A percentile compares a stretch with the other conserved stretches of the same genome.
phyloP scores from a whole-genome alignment of 2,888 invertebrate genomes.

The Notodonta ziczac region DNA sequence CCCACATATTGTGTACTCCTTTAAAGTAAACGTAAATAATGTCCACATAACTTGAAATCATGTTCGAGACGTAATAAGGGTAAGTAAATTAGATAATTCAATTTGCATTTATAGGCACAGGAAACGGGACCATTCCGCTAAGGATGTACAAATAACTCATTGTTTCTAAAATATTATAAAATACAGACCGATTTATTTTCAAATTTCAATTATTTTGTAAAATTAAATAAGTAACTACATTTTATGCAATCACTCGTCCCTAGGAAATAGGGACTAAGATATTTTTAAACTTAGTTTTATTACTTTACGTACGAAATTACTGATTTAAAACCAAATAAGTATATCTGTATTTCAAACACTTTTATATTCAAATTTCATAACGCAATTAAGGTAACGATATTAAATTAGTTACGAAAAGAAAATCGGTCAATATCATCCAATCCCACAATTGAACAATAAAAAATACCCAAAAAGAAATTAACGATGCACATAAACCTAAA shows the following conservation, averaged over 20 bases:
- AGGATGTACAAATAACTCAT: not conserved
- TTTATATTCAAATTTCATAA: constrained; percentile 4
- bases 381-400: constrained; percentile 2
- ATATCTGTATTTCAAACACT: not conserved
- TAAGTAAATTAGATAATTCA: not conserved
- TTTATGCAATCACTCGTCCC: too few species aligned
- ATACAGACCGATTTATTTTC: too few species aligned
- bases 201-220: too few species aligned
- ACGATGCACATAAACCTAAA: constrained; percentile 33
- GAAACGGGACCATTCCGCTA: not conserved
- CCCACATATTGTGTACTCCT: not conserved
- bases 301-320: too few species aligned
- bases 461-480: constrained; percentile 23
- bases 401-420: constrained; percentile 2
- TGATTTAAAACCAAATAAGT: too few species aligned
- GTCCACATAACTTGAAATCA: not conserved
- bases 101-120: not conserved
- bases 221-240: too few species aligned
- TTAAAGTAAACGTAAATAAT: not conserved
- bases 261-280: not conserved
- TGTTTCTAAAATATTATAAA: too few species aligned
- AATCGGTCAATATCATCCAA: constrained; percentile 1
- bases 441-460: constrained; percentile 7
- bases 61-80: not conserved
- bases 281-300: too few species aligned